Evolutionary conservation across 1,140 invertebrate genomes (phyloP), one percentile per base, ranked within the genome.

Genomic region (Mactra quadrangularis): DNA sequence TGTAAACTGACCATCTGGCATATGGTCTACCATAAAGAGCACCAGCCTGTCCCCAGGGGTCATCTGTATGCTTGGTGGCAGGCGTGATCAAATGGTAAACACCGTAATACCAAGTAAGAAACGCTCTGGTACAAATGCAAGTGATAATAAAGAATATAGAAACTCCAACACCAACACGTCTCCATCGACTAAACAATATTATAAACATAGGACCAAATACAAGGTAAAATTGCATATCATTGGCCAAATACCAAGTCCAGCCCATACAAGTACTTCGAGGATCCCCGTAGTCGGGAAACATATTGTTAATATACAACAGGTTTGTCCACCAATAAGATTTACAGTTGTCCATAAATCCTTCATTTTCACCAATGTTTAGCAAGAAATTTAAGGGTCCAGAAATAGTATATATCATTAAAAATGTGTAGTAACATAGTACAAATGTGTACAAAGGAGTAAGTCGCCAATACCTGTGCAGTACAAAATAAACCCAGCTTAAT

Each of bases 301-400:
- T 96, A 91, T 97, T 97, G 89, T 97, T 97, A 25, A 97, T 94
- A 89, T 97, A 97, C 0, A 97, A n/a, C n/a, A 97, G 92, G 88
- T 97, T 97, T 0, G 95, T 93, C 96, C 96, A 97, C 97, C 96
- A 97, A 19, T 95, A 95, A 15, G 94, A 91, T 72, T 93, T 86
- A 87, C 96, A 97, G 25, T 84, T 17, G 52, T 86, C 64, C 15
- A 17, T 7, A 6, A 17, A 11, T 35, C 3, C 4, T 19, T 71
- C 52, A 17, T 53, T 17, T 0, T 45, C 45, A 19, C 68, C 68
- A 25, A 11, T 22, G 29, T 45, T 45, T 15, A 53, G 45, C n/a
- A 71, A 22, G 0, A 45, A 27, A 33, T 31, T 9, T 9, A 52
- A 71, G 17, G 68, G 68, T 15, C 68, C 68, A 27, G 68, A 1